Evolutionary conservation across 1,140 invertebrate species (phyloP), one percentile per base, ranked within the genome.

Genomic region (Sycophila sp.): DNA sequence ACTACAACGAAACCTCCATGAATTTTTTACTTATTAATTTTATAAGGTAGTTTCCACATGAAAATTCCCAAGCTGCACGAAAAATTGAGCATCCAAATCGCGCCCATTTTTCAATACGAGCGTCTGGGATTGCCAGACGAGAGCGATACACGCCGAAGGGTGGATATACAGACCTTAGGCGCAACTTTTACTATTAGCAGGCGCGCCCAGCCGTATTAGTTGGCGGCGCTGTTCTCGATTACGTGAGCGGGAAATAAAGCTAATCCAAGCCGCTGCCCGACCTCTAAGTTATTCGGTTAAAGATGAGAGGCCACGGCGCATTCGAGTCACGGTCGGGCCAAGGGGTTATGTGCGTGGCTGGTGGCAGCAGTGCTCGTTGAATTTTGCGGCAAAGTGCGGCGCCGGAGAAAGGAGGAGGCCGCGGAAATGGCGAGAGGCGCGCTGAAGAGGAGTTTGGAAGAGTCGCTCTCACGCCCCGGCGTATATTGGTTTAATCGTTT

Each of bases 401-500:
- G n/a, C n/a, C n/a, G n/a, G 7, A 32, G 30, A 30, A 28, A 28
- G 28, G 13, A 32, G 5, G 28, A 55, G 4, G 34, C 7, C 11
- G 22, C 34, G 15, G 8, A 3, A 4, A 28, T 2, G 13, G 19
- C 2, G 51, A 6, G 5, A 42, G 40, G 42, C 2, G 42, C 42
- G 42, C 42, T 47, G 6, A 38, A 65, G 24, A 24, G 49, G 55
- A 38, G 28, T 36, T 4, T 40, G 2, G 36, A 53, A 22, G 24
- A 24, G 19, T 51, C 51, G 28, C 45, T 45, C 59, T 62, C 19
- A n/a, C n/a, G n/a, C n/a, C 6, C 24, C 51, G n/a, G 28, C 51
- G 64, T 62, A 38, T 69, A 69, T 69, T 55, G 59, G 68, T 63
- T 63, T 69, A 69, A 69, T 69, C 68, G 59, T 69, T 69, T 63